These are phyloP conservation scores for Dipus sagitta DNA, from an alignment of 2,797 vertebrate species.

Conservation along the genomic window DNA sequence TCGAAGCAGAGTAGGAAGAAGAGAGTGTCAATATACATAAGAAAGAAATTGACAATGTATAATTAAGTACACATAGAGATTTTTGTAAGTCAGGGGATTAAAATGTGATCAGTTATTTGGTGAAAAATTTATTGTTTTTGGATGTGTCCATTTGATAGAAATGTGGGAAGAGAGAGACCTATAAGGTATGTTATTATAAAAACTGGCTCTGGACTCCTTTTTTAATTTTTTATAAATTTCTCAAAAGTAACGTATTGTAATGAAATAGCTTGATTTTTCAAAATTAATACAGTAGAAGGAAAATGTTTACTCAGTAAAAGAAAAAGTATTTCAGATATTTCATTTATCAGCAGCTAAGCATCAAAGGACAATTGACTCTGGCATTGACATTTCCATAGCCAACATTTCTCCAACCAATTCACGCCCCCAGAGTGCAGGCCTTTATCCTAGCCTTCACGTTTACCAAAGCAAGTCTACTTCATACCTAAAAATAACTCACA, in stretches of 20 bases:
- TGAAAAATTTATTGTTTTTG: not conserved
- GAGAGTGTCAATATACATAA: not conserved
- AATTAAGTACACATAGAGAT: not conserved
- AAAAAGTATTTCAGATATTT: slow-evolving; percentile 21
- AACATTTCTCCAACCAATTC: slow-evolving; percentile 39
- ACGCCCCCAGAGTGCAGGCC: not conserved
- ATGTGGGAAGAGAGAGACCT: not conserved
- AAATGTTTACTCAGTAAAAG: slow-evolving; percentile 39
- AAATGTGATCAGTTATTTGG: not conserved
- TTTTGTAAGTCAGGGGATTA: slow-evolving; percentile 33
- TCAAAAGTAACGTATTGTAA: slow-evolving; percentile 29
- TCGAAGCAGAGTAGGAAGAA: not conserved
- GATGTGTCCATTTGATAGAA: not conserved
- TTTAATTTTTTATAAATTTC: slow-evolving; percentile 5
- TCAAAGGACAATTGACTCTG: slow-evolving; percentile 15
- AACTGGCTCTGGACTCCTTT: not conserved
- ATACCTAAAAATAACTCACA: slow-evolving; percentile 44
- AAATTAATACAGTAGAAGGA: not conserved
- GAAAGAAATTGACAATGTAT: not conserved
- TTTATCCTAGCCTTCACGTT: slow-evolving; percentile 22
- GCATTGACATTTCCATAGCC: not conserved
- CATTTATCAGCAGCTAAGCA: not conserved
- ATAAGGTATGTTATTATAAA: not conserved
- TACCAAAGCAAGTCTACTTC: slow-evolving; percentile 45
- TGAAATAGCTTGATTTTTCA: slow-evolving; percentile 30